Base-by-base conservation (phyloP, 2,797 vertebrate genomes). In the Atherinosoma microstoma region DNA sequence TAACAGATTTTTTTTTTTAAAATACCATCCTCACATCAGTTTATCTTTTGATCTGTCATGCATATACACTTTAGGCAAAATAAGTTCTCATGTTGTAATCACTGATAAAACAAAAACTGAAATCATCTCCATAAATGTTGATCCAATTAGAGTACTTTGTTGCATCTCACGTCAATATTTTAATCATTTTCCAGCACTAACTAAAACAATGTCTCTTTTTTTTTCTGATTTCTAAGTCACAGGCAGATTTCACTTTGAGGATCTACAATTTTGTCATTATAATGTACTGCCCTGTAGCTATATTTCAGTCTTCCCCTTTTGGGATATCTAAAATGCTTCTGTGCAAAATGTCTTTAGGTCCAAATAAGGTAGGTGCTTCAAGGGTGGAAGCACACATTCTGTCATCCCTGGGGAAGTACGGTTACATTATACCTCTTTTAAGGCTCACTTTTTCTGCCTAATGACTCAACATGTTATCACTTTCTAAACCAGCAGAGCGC, bases 401-500 rank as follows among this genome's bases (percentile, higher is more conserved):
- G 42, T 49, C 68, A 70, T 88, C 91, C 85, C 77, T 29, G 24
- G 86, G 82, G 90, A 85, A 16, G 40, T 64, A 40, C 80, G 87
- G 89, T 88, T 86, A 86, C 85, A 88, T 84, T 90, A 84, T 82
- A 84, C 75, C 80, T 78, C 71, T 80, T 42, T 59, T 85, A 79
- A 81, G 77, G 71, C 78, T 34, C 40, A 3, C 38, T 1, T 16
- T 64, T 56, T 71, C 64, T 57, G 65, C 73, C n/a, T 56, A 49
- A 76, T 54, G 13, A 54, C 70, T 51, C 59, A 5, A 35, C 72
- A 59, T 76, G 73, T 54, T 80, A 45, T 79, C 74, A n/a, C 51
- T 59, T 49, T 61, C 59, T 70, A 56, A 20, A 38, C 94, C 92
- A 94, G 92, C 91, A 95, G 94, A 94, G 93, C 35, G 93, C 94